Evolutionary conservation across 2,113 vertebrate species (phyloP), one percentile per base, ranked within the genome.

Genomic region (Theropithecus gelada): DNA sequence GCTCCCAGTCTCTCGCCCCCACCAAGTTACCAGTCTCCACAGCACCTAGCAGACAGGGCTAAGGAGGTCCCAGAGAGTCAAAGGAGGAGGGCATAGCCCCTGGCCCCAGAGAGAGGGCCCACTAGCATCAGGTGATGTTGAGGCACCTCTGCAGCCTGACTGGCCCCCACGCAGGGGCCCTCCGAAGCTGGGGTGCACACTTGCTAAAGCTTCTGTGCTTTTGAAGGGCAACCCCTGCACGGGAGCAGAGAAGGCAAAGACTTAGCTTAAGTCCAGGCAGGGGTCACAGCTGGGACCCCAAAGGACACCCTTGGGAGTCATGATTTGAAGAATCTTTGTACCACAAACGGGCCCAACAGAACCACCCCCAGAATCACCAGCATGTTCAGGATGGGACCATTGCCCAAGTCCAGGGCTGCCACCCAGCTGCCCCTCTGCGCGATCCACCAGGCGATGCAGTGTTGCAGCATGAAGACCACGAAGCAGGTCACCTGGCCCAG

Each of bases 381-480:
- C 97, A 99, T 84, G 8, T 98, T 99, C 79, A 93, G 97, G 76
- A 98, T 50, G 57, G 98, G 98, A 89, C 98, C 90, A 10, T 99
- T 99, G 83, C 98, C 97, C 90, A 99, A 93, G 12, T 98, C 72
- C 79, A 98, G 94, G 18, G 95, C 99, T 10, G 98, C 99, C 84
- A 93, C 99, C 99, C 99, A 99, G 97, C 99, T 99, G 30, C 99
- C 99, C 81, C 99, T 98, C 96, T 98, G 98, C 0, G 98, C 99
- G 11, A 99, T 99, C 99, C 99, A 99, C 30, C 23, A 98, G 14
- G 99, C 98, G 3, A 99, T 99, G 96, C 59, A 96, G 94, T 98
- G 98, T 0, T 68, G 87, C 86, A 99, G 95, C 93, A 99, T 97
- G 96, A 99, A 99, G 0, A 38, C 66, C 0, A 99, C 72, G 4